A percentile compares a stretch with the other conserved stretches of the same genome.
These are phyloP conservation scores for Criorhina ranunculi DNA, from an alignment of 2,888 invertebrate genomes.

Conservation along the genomic window DNA sequence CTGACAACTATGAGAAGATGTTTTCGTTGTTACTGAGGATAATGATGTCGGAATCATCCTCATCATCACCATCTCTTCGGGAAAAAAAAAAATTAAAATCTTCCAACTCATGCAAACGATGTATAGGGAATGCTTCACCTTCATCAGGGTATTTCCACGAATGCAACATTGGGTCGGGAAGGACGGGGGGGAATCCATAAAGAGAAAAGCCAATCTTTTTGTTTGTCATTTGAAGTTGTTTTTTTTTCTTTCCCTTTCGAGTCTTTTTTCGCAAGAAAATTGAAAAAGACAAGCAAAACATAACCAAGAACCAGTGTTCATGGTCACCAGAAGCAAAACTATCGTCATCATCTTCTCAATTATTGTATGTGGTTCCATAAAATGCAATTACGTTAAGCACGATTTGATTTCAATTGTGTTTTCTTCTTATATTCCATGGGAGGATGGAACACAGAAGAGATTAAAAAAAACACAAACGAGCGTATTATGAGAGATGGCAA, in stretches of 20 bases:
- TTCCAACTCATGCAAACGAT: background rate
- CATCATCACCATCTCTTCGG: background rate
- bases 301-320: constrained; percentile 25
- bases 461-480: background rate
- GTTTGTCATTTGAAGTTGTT: constrained; percentile 16
- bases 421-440: background rate
- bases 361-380: constrained; percentile 18
- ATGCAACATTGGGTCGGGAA: background rate
- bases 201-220: background rate
- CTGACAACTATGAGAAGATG: constrained; percentile 35
- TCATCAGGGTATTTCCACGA: background rate
- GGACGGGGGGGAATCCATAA: too few species aligned
- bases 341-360: constrained; percentile 43
- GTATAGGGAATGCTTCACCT: background rate
- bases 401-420: constrained; percentile 48
- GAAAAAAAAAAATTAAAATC: background rate
- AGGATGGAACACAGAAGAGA: background rate
- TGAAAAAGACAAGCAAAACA: background rate
- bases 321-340: constrained; percentile 47
- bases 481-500: background rate
- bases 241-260: background rate
- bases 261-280: background rate
- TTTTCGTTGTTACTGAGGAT: constrained; percentile 13
- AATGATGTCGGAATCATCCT: constrained; percentile 12
- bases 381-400: constrained; percentile 54